phyloP scores from a whole-genome alignment of 2,113 vertebrate genomes.

The Prinia subflava region DNA sequence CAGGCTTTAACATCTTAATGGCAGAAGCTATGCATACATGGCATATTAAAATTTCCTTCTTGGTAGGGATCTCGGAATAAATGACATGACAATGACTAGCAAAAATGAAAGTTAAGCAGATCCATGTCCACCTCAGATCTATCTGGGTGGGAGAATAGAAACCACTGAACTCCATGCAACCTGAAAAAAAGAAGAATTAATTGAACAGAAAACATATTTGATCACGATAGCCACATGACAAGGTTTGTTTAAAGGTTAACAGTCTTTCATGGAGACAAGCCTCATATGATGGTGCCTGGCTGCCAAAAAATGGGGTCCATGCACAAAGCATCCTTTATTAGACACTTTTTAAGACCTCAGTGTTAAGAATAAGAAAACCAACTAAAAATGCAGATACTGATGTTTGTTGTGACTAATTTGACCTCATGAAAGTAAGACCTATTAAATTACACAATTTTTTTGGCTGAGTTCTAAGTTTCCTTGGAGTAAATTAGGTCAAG shows the following conservation, averaged over 20 bases:
- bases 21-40: background rate
- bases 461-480: background rate
- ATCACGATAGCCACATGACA: background rate
- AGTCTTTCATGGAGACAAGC: background rate
- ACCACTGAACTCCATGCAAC: background rate
- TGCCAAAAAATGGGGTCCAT: background rate
- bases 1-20: background rate
- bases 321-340: background rate
- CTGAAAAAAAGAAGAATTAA: background rate
- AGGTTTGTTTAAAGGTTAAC: background rate
- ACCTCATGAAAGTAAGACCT: background rate
- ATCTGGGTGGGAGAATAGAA: background rate
- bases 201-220: background rate
- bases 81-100: background rate
- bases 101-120: background rate
- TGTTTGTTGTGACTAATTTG: background rate
- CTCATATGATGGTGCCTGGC: background rate
- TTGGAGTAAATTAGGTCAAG: slow-evolving; percentile 20
- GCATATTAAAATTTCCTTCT: background rate
- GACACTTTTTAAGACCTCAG: background rate
- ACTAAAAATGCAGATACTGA: background rate
- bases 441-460: background rate
- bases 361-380: background rate
- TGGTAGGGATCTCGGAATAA: background rate
- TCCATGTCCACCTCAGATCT: background rate